phyloP scores from a whole-genome alignment of 2,797 vertebrate genomes.

The Cuniculus paca region DNA sequence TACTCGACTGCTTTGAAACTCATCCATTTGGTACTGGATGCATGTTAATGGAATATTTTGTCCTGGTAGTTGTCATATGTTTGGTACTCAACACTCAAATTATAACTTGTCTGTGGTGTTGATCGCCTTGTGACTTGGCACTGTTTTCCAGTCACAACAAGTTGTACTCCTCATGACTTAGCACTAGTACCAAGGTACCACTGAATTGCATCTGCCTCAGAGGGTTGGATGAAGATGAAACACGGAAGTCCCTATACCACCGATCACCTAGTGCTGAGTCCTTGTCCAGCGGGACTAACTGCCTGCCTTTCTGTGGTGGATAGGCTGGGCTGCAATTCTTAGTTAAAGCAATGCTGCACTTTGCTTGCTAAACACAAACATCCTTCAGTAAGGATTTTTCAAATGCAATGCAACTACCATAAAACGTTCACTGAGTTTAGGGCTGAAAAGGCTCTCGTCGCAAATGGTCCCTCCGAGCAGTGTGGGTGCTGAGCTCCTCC shows the following conservation, averaged over 20 bases:
- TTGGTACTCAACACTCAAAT: neutral
- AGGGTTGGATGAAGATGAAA: neutral
- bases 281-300: neutral
- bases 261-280: neutral
- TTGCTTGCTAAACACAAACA: neutral
- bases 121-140: neutral
- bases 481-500: neutral
- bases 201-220: neutral
- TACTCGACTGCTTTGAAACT: neutral
- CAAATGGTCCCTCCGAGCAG: neutral
- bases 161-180: neutral
- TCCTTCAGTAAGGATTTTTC: neutral
- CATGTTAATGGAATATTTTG: neutral
- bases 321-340: neutral
- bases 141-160: neutral
- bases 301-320: neutral
- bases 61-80: neutral
- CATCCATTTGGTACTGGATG: neutral
- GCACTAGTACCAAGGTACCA: neutral
- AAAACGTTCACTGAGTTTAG: neutral
- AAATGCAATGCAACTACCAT: neutral
- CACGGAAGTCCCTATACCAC: neutral
- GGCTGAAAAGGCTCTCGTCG: neutral
- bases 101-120: neutral
- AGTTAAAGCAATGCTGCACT: neutral